Evolutionary conservation across 2,888 invertebrate genomes (phyloP), one percentile per base, ranked within the genome.

Genomic region (Vesta saturnalis): DNA sequence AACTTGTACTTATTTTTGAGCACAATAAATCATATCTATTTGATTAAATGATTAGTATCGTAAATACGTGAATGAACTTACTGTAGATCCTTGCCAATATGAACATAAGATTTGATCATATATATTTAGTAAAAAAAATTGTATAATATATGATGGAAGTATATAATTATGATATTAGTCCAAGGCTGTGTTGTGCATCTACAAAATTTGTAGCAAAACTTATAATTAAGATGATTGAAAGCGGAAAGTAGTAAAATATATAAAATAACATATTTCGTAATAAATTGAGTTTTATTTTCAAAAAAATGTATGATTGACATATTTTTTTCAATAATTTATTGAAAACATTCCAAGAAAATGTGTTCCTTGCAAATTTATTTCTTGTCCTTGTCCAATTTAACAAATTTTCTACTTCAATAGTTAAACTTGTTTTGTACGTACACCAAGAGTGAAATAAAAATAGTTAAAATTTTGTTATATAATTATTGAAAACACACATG

Each of bases 81-180:
- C 14, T 4, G 15, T 8, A 43, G 18, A 49, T 18, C 47, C 47
- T 49, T 49, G 47, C 18, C 47, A 18, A 49, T 49, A 49, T 49
- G 47, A 49, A 49, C 10, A 49, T 49, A 15, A 49, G 18, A 8
- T 49, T 49, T 49, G 39, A 39, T 12, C 39, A 39, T n/a, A 39
- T 39, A 39, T 39, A 39, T 39, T 39, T 39, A 39, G 3, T 39
- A 39, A 39, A 39, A 6, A 39, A n/a, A 39, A 39, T 8, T 39
- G 23, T 8, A 23, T n/a, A 30, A 30, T 30, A 30, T 6, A 30
- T 30, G 5, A 30, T 4, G 10, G 4, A 43, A 49, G 18, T 18
- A 15, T 49, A 49, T 49, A 49, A 49, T 49, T 49, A 49, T 15
- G 47, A 15, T 49, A 49, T 49, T 49, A 15, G 47, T 49, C 15